Conservation (phyloP, 2,797 vertebrate species). For the Melanotaenia trifasciata region DNA sequence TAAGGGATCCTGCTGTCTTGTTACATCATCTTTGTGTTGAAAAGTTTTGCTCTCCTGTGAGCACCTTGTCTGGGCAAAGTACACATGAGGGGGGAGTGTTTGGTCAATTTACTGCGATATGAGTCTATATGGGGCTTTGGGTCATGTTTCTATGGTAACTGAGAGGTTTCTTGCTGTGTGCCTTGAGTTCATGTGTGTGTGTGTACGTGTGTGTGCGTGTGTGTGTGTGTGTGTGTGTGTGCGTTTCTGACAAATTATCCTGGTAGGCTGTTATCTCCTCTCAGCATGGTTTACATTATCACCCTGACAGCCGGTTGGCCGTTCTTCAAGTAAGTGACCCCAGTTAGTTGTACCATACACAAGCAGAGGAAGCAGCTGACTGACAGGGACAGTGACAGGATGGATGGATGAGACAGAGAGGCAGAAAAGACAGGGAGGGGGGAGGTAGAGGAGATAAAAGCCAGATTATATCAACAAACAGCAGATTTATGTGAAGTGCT, state of each 20-base stretch:
- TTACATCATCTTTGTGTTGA: conserved; percentile 58
- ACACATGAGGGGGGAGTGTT: conserved; percentile 45
- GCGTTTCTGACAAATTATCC: conserved; percentile 55
- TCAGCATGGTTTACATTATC: conserved; percentile 61
- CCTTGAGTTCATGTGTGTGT: conserved; percentile 22
- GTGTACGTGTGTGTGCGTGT: conserved; percentile 20
- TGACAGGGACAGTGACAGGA: conserved; percentile 26
- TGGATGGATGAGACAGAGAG: conserved; percentile 21
- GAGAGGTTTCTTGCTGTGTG: conserved; percentile 46
- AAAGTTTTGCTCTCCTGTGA: conserved; percentile 44
- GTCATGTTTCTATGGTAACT: conserved; percentile 75
- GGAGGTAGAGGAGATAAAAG: conserved; percentile 63
- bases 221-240: conserved; percentile 20
- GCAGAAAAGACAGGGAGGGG: conserved; percentile 16
- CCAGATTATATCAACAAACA: conserved; percentile 66
- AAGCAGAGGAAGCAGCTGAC: conserved; percentile 38
- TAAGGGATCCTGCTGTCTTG: conserved; percentile 25
- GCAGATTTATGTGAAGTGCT: conserved; percentile 51
- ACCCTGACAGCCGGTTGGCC: conserved; percentile 57
- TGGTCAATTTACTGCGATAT: conserved; percentile 34
- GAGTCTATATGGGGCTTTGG: conserved; percentile 48
- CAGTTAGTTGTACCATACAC: conserved; percentile 48
- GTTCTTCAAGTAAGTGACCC: conserved; percentile 55
- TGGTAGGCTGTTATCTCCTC: conserved; percentile 60
- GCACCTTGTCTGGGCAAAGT: conserved; percentile 57